These are phyloP conservation scores for Aplochiton taeniatus DNA, from an alignment of 2,797 vertebrate species.

Conservation along the genomic window DNA sequence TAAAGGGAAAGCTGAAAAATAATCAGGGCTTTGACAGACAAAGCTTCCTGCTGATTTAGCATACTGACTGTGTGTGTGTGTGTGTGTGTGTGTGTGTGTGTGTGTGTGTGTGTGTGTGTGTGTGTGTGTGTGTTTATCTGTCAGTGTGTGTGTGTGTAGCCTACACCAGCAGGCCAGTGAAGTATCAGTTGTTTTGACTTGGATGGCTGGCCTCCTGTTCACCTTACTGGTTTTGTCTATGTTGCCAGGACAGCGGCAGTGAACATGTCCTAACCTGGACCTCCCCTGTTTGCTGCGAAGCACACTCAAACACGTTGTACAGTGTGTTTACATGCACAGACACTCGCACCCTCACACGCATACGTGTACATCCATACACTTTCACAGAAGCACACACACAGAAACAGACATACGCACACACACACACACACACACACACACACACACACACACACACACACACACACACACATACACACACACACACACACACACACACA, in stretches of 20 bases:
- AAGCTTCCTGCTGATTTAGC: not conserved
- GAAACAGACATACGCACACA: not conserved
- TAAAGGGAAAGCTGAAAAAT: slow-evolving; percentile 5
- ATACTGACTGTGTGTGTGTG: not conserved
- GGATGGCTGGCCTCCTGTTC: slow-evolving; percentile 41
- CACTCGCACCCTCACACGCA: slow-evolving; percentile 17
- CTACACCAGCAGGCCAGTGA: not conserved
- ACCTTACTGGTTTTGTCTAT: slow-evolving; percentile 63
- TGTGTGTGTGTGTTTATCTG: slow-evolving; percentile 6
- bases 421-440: slow-evolving; percentile 2
- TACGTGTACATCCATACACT: not conserved
- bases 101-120: slow-evolving; percentile 9
- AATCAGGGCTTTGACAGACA: not conserved
- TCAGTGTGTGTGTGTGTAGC: not conserved
- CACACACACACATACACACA: slow-evolving; percentile 48
- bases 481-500: slow-evolving; percentile 40
- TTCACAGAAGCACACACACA: not conserved
- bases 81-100: slow-evolving; percentile 7
- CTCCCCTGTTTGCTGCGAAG: slow-evolving; percentile 64
- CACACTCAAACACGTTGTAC: too few species aligned
- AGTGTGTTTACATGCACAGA: too few species aligned
- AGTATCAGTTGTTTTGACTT: slow-evolving; percentile 7
- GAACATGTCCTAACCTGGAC: slow-evolving; percentile 54
- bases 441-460: slow-evolving; percentile 3
- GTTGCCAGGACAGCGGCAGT: slow-evolving; percentile 63